Percentiles rank a stretch among this genome's conserved stretches.
Evolutionary conservation across 1,140 invertebrate species (phyloP).

Genomic region (Matsumurasca onukii): DNA sequence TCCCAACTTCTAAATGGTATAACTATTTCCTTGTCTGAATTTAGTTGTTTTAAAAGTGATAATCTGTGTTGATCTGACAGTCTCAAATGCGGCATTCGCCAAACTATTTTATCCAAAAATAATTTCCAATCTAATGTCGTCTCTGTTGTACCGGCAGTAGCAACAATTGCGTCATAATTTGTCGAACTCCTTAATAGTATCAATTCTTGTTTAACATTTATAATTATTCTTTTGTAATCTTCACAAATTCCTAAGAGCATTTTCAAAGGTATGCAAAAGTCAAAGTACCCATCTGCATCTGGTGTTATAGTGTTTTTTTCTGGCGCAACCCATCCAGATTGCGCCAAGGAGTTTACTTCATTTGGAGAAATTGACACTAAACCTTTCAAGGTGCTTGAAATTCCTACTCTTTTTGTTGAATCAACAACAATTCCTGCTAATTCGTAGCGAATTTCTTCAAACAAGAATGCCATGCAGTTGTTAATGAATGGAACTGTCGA

Average conservation of each 20-base stretch:
- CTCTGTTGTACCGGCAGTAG: not conserved
- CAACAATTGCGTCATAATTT: conserved; percentile 38
- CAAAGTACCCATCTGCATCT: conserved; percentile 39
- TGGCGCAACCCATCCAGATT: conserved; percentile 42
- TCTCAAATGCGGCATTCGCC: conserved; percentile 39
- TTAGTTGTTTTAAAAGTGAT: not conserved
- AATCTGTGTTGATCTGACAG: not conserved
- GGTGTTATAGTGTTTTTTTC: not conserved
- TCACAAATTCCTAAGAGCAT: conserved; percentile 50
- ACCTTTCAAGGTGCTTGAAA: conserved; percentile 48
- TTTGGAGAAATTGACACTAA: conserved; percentile 41
- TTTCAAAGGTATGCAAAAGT: conserved; percentile 47
- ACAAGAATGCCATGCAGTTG: conserved; percentile 43
- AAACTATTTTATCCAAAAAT: conserved; percentile 41
- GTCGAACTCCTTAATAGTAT: conserved; percentile 46
- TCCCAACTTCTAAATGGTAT: conserved; percentile 40
- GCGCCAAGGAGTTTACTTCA: conserved; percentile 39
- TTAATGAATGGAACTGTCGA: conserved; percentile 14
- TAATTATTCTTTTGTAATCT: conserved; percentile 51
- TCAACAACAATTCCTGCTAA: conserved; percentile 50
- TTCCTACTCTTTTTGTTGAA: conserved; percentile 47
- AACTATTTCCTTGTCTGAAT: conserved; percentile 1
- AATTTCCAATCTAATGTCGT: conserved; percentile 34
- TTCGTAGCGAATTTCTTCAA: conserved; percentile 52
- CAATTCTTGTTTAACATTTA: conserved; percentile 51